These are phyloP conservation scores for Natator depressus DNA, from an alignment of 2,113 vertebrate genomes.

Conservation along the genomic window DNA sequence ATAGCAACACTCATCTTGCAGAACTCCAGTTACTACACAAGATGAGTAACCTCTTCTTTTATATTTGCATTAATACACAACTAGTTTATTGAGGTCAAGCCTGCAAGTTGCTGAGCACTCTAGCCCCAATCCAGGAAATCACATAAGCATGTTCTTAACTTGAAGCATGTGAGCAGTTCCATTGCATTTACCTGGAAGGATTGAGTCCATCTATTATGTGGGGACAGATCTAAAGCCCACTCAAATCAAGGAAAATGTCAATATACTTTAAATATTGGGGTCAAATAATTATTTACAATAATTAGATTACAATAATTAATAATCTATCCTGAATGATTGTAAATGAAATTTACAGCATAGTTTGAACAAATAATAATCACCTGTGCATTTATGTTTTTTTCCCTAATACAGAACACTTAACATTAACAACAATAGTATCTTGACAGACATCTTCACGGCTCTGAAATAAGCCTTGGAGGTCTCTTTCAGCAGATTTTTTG, in stretches of 20 bases:
- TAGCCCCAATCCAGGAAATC: too few relatives aligned
- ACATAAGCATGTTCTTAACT: too few relatives aligned
- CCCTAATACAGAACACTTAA: neutral
- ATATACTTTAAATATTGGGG: neutral
- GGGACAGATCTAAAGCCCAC: neutral
- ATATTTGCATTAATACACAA: too few relatives aligned
- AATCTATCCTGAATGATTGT: neutral
- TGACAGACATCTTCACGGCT: neutral
- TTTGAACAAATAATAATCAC: neutral
- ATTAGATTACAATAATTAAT: too few relatives aligned
- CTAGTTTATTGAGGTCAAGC: too few relatives aligned
- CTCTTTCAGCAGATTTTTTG: accelerated
- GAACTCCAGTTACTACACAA: too few relatives aligned
- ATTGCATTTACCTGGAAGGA: too few relatives aligned
- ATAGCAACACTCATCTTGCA: too few relatives aligned
- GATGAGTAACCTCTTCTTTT: too few relatives aligned
- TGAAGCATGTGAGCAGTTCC: too few relatives aligned
- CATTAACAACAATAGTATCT: neutral
- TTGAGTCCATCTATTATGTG: neutral
- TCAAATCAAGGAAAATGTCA: neutral
- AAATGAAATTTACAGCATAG: neutral
- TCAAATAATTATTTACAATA: neutral
- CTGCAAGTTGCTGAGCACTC: too few relatives aligned
- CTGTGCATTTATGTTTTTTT: neutral
- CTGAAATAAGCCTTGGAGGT: neutral